Percentiles rank a stretch among this genome's conserved stretches.
Evolutionary conservation across 1,140 invertebrate species (phyloP).

Genomic region (Thrips palmi): DNA sequence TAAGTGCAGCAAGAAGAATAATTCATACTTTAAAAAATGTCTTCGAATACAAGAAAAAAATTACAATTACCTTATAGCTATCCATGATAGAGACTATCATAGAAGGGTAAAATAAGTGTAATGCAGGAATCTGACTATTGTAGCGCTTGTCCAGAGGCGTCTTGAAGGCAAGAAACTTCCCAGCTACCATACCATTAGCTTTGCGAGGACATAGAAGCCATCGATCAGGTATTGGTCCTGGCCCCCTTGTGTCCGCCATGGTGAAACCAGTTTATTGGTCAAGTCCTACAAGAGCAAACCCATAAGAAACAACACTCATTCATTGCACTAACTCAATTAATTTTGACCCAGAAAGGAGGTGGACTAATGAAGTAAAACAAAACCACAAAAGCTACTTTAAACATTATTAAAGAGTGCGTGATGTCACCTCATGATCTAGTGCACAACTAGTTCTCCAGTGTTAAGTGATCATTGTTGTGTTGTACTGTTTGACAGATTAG

Average conservation of each 20-base stretch:
- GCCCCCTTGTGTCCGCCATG: slow-evolving; percentile 22
- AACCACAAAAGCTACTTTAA: no score
- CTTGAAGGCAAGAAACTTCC: slow-evolving; percentile 83
- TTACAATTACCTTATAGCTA: slow-evolving; percentile 40
- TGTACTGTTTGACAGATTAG: no score
- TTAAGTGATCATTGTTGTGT: no score
- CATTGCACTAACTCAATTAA: background rate
- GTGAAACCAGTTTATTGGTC: no score
- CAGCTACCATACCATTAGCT: slow-evolving; percentile 46
- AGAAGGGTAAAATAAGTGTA: slow-evolving; percentile 59
- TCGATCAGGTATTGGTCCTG: slow-evolving; percentile 59
- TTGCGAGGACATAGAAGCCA: slow-evolving; percentile 89
- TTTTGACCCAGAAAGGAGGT: background rate
- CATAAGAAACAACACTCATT: no score
- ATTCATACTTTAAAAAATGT: slow-evolving; percentile 4
- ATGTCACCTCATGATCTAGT: no score
- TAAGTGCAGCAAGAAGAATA: background rate
- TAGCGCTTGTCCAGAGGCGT: slow-evolving; percentile 66
- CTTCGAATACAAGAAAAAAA: slow-evolving; percentile 1
- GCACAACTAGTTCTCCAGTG: no score
- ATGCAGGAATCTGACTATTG: slow-evolving; percentile 60
- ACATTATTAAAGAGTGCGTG: no score
- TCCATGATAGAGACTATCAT: slow-evolving; percentile 63
- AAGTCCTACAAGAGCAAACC: no score
- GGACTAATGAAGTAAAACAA: no score